Conservation (phyloP, 2,113 vertebrate species). For the Pachycephala philippinensis region DNA sequence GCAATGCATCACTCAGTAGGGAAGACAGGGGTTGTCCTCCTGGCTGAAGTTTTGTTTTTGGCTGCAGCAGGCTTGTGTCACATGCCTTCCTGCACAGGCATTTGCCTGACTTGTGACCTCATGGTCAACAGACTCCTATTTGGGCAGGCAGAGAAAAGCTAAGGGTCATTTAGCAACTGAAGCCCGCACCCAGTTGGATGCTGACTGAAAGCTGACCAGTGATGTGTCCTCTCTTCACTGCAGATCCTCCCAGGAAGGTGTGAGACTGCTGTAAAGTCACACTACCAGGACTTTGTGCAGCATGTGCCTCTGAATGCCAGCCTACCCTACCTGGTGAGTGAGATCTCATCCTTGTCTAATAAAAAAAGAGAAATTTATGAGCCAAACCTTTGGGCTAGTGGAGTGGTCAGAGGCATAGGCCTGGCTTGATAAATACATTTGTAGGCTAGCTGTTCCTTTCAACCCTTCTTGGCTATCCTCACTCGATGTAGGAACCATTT, state of each 20-base stretch:
- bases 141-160: background rate
- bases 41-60: background rate
- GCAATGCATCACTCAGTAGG: no score
- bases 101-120: background rate
- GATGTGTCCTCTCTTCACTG: background rate
- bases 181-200: background rate
- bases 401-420: background rate
- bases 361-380: background rate
- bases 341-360: background rate
- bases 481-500: background rate
- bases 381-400: background rate
- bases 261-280: background rate
- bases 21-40: background rate
- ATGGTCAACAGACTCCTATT: background rate
- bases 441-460: background rate
- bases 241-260: background rate
- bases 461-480: background rate
- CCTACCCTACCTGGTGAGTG: background rate
- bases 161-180: background rate
- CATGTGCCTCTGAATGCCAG: background rate
- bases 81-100: background rate
- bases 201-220: background rate
- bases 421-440: background rate
- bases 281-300: background rate
- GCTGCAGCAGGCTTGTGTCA: background rate